phyloP scores from a whole-genome alignment of 64 coral and sea anemone genomes.

The Pocillopora verrucosa region DNA sequence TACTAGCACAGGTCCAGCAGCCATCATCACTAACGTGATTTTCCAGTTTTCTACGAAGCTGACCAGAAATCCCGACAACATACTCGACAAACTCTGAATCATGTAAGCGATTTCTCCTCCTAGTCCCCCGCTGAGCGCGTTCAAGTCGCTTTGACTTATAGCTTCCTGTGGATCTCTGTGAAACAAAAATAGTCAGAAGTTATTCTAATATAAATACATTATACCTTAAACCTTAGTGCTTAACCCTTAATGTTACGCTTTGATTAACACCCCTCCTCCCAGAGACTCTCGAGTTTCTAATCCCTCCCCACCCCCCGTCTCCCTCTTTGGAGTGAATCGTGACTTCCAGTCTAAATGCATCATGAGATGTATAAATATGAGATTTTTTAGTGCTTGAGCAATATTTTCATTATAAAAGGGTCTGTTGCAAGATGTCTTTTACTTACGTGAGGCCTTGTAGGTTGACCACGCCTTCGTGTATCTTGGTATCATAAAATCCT shows the following conservation, averaged over 20 bases:
- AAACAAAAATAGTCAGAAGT: too few relatives aligned
- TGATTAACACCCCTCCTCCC: too few relatives aligned
- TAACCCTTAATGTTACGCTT: too few relatives aligned
- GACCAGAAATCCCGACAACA: conserved; percentile 80
- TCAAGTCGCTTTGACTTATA: conserved; percentile 14
- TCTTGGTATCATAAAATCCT: conserved; percentile 62
- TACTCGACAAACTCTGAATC: conserved; percentile 81
- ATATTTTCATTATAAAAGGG: not conserved
- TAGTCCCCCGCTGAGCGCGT: conserved; percentile 54
- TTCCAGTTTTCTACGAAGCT: conserved; percentile 98
- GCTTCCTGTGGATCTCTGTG: conserved; percentile 32
- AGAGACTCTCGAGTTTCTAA: too few relatives aligned
- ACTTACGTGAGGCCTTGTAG: conserved; percentile 48
- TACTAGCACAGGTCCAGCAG: conserved; percentile 70
- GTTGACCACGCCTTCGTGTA: conserved; percentile 53
- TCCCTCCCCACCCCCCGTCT: too few relatives aligned
- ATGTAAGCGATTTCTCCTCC: conserved; percentile 79
- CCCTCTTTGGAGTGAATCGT: too few relatives aligned
- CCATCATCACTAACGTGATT: conserved; percentile 85
- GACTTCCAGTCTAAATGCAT: too few relatives aligned
- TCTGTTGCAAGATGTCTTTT: not conserved
- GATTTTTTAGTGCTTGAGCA: not conserved
- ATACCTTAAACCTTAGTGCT: too few relatives aligned
- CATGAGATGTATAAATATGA: too few relatives aligned
- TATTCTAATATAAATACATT: too few relatives aligned